Percentiles rank a stretch among this genome's conserved stretches.
These are phyloP conservation scores for Drepanosiphum platanoidis DNA, from an alignment of 2,888 invertebrate genomes.

Conservation along the genomic window DNA sequence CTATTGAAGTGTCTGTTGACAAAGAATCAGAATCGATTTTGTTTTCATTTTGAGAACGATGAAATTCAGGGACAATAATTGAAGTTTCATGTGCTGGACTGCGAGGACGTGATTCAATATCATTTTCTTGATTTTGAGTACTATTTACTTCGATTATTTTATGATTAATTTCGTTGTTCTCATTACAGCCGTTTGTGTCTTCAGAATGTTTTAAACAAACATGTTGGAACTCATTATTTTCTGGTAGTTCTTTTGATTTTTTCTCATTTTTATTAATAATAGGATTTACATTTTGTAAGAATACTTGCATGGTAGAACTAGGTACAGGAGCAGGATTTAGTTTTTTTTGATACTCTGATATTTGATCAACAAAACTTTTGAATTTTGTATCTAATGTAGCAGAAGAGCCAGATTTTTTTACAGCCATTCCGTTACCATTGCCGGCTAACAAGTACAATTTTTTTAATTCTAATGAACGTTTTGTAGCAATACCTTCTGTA, in stretches of 20 bases:
- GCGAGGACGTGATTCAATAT: constrained; percentile 68
- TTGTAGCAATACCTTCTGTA: constrained; percentile 87
- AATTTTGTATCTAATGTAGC: constrained; percentile 86
- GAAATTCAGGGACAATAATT: constrained; percentile 74
- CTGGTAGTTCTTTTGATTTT: constrained; percentile 64
- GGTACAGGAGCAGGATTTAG: constrained; percentile 80
- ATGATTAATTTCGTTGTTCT: constrained; percentile 63
- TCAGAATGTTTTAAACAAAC: constrained; percentile 64
- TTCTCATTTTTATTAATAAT: constrained; percentile 58
- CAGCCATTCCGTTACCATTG: constrained; percentile 69
- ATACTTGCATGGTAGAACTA: constrained; percentile 77
- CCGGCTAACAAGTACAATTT: constrained; percentile 84
- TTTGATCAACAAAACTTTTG: constrained; percentile 84
- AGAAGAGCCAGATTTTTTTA: constrained; percentile 84
- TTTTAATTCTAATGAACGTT: constrained; percentile 86
- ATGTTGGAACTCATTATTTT: constrained; percentile 65
- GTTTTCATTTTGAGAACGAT: constrained; percentile 36
- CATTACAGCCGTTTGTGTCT: constrained; percentile 60
- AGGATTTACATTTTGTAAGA: constrained; percentile 70
- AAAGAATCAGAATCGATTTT: constrained; percentile 60
- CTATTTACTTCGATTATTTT: constrained; percentile 63
- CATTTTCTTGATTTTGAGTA: constrained; percentile 51
- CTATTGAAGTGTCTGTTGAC: constrained; percentile 58
- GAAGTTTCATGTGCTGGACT: constrained; percentile 76
- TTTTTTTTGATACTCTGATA: constrained; percentile 88